Base-by-base conservation (phyloP, 2,888 invertebrate genomes). In the Campopleginae sp. region DNA sequence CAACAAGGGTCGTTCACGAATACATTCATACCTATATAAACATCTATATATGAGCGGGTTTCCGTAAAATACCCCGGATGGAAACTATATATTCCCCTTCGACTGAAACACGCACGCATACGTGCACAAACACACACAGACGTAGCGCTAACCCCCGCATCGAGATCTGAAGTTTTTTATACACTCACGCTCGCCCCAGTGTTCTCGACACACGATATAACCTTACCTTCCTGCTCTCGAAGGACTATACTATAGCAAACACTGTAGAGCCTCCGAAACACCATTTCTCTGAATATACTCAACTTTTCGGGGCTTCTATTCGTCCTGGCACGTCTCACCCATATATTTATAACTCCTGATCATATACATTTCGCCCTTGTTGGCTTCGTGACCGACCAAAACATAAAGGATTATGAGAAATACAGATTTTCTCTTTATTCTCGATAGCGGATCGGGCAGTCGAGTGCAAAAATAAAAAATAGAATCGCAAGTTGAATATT, bases 1-100 rank as follows among this genome's bases (percentile, higher is more conserved):
- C 48, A 51, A 63, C 51, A 81, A 85, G 84, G 84, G 81, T 85
- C 84, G 84, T 58, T 54, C 33, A 31, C 27, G 54, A 58, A 54
- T 51, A 31, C n/a, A 46, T 71, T 51, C 17, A 51, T 5, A 38
- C 19, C 19, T 71, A 38, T 7, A 54, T 23, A 44, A 44, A 44
- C 14, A 66, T 23, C 19, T 38, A 19, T 33, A 27, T 23, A 44
- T 3, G 38, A 17, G 8, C n/a, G 19, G 38, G 5, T 8, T 10
- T 46, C 46, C 23, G 44, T 68, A 46, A 68, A 68, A 46, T 68
- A 68, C 68, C 68, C 46, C 46, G 27, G 44, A 46, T 68, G 27
- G 46, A 31, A 68, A 68, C 68, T 46, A 68, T 68, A 58, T 23
- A 58, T 58, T 68, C 68, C 46, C 46, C 27, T 68, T 68, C 68